Evolutionary conservation across 2,888 invertebrate species (phyloP).

Genomic region (Parelbella ahira): DNA sequence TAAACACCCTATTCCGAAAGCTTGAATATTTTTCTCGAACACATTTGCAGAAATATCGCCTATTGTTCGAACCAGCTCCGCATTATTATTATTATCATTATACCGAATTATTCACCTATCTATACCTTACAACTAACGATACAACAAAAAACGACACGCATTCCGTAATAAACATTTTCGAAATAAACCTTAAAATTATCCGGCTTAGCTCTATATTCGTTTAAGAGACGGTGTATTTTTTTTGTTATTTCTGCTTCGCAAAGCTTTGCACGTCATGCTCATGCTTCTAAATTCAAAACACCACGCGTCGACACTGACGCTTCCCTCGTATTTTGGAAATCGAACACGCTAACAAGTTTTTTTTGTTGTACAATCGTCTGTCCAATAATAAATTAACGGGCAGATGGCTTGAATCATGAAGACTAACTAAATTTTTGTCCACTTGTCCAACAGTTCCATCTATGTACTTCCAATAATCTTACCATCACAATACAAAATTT

Average conservation of each 20-base stretch:
- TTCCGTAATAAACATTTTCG: constrained; percentile 16
- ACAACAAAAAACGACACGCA: constrained; percentile 20
- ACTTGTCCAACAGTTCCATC: too few species aligned
- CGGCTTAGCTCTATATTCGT: constrained; percentile 70
- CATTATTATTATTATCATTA: not conserved
- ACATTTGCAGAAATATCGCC: constrained; percentile 12
- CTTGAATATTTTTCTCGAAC: too few species aligned
- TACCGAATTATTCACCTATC: constrained; percentile 16
- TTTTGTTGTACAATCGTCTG: too few species aligned
- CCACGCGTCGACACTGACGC: constrained; percentile 33
- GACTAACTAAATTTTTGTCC: too few species aligned
- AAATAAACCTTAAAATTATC: constrained; percentile 47
- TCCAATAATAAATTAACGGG: too few species aligned
- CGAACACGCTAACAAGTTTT: too few species aligned
- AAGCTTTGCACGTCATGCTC: constrained; percentile 51
- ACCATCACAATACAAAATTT: too few species aligned
- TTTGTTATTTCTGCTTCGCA: constrained; percentile 38
- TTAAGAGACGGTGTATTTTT: constrained; percentile 60
- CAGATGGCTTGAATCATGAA: too few species aligned
- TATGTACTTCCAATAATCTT: too few species aligned
- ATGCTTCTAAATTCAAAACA: constrained; percentile 39
- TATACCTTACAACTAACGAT: constrained; percentile 15
- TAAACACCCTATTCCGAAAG: too few species aligned
- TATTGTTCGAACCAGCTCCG: not conserved
- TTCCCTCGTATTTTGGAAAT: not conserved